Evolutionary conservation across 2,888 invertebrate genomes (phyloP).

Genomic region (Hirtodrosophila cameraria): DNA sequence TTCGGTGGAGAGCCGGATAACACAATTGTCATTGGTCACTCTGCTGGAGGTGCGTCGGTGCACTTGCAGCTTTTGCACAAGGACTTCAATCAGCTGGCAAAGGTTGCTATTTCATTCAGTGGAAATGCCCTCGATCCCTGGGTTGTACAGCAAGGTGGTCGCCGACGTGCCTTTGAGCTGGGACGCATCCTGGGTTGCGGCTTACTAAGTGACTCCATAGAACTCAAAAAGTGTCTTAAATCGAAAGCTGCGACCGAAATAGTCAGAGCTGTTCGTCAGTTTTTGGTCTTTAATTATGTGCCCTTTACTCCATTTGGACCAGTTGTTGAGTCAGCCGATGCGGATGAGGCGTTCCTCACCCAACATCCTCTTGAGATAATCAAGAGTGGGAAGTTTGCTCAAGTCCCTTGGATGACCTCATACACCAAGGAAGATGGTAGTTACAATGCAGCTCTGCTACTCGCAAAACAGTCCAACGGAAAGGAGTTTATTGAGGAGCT

Average conservation of each 20-base stretch:
- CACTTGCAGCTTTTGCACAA: slow-evolving; percentile 89
- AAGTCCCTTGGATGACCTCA: slow-evolving; percentile 89
- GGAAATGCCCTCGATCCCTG: slow-evolving; percentile 88
- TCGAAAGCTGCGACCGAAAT: slow-evolving; percentile 18
- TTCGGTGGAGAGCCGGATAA: slow-evolving; percentile 85
- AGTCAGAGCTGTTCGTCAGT: slow-evolving; percentile 31
- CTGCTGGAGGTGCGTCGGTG: slow-evolving; percentile 90
- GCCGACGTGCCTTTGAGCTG: slow-evolving; percentile 87
- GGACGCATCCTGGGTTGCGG: slow-evolving; percentile 88
- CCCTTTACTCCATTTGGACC: slow-evolving; percentile 91
- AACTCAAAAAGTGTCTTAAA: slow-evolving; percentile 84
- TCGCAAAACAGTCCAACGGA: slow-evolving; percentile 22
- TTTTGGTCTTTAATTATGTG: slow-evolving; percentile 86
- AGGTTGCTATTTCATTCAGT: slow-evolving; percentile 86
- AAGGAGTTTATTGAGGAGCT: slow-evolving; percentile 29
- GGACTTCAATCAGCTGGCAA: slow-evolving; percentile 55
- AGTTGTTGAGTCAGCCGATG: slow-evolving; percentile 86
- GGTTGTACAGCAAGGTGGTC: slow-evolving; percentile 85
- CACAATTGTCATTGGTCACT: slow-evolving; percentile 88
- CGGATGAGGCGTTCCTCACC: slow-evolving; percentile 87
- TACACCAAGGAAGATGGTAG: slow-evolving; percentile 74
- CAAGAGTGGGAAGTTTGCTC: slow-evolving; percentile 86
- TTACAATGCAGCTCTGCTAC: slow-evolving; percentile 28
- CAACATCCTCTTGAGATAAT: slow-evolving; percentile 88
- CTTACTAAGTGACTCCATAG: slow-evolving; percentile 83